Evolutionary conservation across 2,888 invertebrate genomes (phyloP).

Genomic region (Tachina lurida): DNA sequence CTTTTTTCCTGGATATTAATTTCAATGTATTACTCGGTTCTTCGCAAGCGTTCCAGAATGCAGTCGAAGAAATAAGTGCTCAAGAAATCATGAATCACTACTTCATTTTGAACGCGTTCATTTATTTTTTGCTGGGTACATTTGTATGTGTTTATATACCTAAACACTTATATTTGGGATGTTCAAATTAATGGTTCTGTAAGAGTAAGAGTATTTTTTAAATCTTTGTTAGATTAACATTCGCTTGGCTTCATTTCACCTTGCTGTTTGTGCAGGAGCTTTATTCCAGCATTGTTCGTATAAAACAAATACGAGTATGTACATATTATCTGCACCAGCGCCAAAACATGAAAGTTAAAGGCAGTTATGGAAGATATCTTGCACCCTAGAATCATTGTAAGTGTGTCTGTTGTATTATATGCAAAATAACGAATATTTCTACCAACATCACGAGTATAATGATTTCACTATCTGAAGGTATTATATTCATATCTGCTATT

Average conservation of each 20-base stretch:
- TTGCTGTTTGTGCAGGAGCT: conserved; percentile 5
- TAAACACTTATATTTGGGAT: neutral
- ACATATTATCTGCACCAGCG: conserved; percentile 28
- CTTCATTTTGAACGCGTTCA: too few species aligned
- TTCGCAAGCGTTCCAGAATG: too few species aligned
- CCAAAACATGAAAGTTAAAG: neutral
- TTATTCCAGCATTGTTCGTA: conserved; percentile 33
- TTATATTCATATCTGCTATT: conserved; percentile 29
- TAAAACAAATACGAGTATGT: neutral
- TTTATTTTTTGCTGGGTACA: too few species aligned
- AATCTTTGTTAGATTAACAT: conserved; percentile 47
- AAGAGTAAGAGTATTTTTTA: conserved; percentile 22
- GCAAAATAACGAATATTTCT: conserved; percentile 21
- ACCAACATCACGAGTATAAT: conserved; percentile 18
- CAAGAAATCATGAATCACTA: too few species aligned
- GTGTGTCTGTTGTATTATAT: conserved; percentile 1
- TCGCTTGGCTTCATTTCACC: conserved; percentile 2
- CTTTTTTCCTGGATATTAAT: too few species aligned
- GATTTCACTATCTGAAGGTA: conserved; percentile 25
- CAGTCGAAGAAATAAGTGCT: too few species aligned
- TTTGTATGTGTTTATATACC: neutral
- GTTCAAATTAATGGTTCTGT: neutral
- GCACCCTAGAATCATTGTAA: neutral
- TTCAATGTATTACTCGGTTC: too few species aligned
- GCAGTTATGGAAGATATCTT: neutral